Evolutionary conservation across 2,113 vertebrate genomes (phyloP), one percentile per base, ranked within the genome.

Genomic region (Gadus macrocephalus): DNA sequence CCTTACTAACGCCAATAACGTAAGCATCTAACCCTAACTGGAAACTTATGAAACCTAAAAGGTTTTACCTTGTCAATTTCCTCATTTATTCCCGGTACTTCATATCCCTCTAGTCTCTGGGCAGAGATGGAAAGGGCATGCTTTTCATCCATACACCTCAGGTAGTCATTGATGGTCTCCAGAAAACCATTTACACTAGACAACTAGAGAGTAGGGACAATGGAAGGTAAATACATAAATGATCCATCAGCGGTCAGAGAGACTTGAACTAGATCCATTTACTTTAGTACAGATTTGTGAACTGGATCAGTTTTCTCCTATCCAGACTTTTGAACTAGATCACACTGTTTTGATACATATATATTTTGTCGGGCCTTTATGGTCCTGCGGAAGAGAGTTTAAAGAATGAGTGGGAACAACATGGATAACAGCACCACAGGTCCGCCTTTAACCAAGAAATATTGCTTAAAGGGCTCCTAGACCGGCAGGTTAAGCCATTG

Each of bases 1-100:
- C 8, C 7, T 49, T 49, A 49, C 42, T 35, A 4, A 5, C 31
- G 31, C 31, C 31, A 35, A 35, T 35, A 35, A 35, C 31, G 4
- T 35, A 5, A 35, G 25, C 25, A 25, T 25, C 25, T 25, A 25
- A 25, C 25, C 25, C 2, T 25, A 67, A 14, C 17, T 66, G 53
- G 64, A 7, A 58, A 58, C n/a, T 67, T 20, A 61, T 27, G 7
- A 28, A 4, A 17, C 20, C 25, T 22, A 15, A 25, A n/a, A 58
- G 31, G 6, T 15, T 72, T 87, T 71, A 93, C 92, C 89, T 83
- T 91, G 75, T 92, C 86, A 0, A 92, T 86, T 78, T 93, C 92
- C 71, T 93, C 92, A 72, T 83, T 91, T 56, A 91, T 82, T n/a
- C 87, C 85, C 35, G 90, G 88, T 64, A 90, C 76, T 25, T 89